These are phyloP conservation scores for Platichthys stellatus DNA, from an alignment of 2,113 vertebrate genomes.

Conservation along the genomic window DNA sequence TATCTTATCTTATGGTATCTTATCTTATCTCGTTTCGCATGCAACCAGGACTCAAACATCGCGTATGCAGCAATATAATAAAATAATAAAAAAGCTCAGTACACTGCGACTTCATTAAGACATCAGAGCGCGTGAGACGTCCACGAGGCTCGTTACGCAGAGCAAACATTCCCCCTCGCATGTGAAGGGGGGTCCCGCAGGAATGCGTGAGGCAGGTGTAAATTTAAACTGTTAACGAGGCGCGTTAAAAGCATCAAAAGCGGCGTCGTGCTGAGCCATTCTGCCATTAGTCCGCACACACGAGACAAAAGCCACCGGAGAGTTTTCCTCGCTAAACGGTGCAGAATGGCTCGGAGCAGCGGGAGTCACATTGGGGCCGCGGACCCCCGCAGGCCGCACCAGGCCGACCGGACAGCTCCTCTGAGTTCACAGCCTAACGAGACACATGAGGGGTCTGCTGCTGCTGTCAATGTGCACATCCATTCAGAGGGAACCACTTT, in stretches of 20 bases:
- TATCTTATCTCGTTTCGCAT: too few relatives aligned
- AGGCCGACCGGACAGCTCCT: conserved; percentile 29
- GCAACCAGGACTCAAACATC: too few relatives aligned
- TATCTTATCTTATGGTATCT: too few relatives aligned
- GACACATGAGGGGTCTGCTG: conserved; percentile 58
- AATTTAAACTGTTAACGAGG: conserved; percentile 79
- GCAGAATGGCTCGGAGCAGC: conserved; percentile 71
- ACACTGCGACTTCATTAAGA: conserved; percentile 41
- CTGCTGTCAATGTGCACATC: neutral
- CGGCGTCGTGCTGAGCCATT: conserved; percentile 66
- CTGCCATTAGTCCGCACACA: conserved; percentile 57
- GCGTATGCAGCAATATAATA: too few relatives aligned
- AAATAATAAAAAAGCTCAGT: neutral
- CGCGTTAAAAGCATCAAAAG: conserved; percentile 78
- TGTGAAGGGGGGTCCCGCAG: conserved; percentile 55
- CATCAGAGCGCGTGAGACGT: conserved; percentile 24
- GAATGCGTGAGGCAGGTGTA: conserved; percentile 79
- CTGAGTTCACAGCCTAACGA: conserved; percentile 49
- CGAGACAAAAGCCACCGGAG: conserved; percentile 75
- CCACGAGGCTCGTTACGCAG: conserved; percentile 49
- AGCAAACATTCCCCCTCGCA: conserved; percentile 59
- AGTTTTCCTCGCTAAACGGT: conserved; percentile 76
- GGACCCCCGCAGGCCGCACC: conserved; percentile 57
- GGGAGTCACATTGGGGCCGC: conserved; percentile 69
- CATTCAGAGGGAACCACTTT: too few relatives aligned